These are phyloP conservation scores for Liolophura sinensis DNA, from an alignment of 1,140 invertebrate genomes.

Conservation along the genomic window DNA sequence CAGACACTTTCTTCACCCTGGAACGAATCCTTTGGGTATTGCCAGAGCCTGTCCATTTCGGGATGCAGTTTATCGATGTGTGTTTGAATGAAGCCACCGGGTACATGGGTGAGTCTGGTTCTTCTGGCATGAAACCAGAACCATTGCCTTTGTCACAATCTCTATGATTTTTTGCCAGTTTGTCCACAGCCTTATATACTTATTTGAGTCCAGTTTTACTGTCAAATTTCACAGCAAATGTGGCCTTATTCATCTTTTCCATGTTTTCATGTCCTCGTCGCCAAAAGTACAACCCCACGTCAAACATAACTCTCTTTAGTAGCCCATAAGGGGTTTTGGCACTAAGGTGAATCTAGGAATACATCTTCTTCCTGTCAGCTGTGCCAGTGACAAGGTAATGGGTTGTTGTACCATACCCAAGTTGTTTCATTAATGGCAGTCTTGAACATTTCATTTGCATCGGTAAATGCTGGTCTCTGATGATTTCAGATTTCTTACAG, in stretches of 20 bases:
- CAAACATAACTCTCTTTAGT: constrained; percentile 19
- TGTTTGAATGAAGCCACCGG: constrained; percentile 8
- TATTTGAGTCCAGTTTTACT: constrained; percentile 8
- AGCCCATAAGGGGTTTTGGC: constrained; percentile 15
- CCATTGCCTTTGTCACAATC: no score
- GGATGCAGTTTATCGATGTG: constrained; percentile 5
- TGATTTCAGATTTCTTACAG: constrained; percentile 7
- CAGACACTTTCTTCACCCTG: no score
- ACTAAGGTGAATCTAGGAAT: constrained; percentile 1
- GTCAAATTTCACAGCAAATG: constrained; percentile 12
- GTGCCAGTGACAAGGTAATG: constrained; percentile 4
- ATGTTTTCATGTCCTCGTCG: constrained; percentile 12
- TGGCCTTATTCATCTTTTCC: constrained; percentile 13
- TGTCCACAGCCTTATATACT: no score
- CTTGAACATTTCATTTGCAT: no score
- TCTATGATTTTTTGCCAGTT: no score
- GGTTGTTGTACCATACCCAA: constrained; percentile 8
- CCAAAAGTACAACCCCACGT: constrained; percentile 19
- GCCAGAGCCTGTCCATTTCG: constrained; percentile 11
- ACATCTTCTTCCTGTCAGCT: constrained; percentile 2
- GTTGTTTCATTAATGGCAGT: constrained; percentile 1
- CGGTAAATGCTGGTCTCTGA: constrained; percentile 10
- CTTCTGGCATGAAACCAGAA: no score
- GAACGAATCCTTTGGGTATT: constrained; percentile 8
- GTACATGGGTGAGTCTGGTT: constrained; percentile 7